Percentiles rank a stretch among this genome's conserved stretches.
phyloP scores from a whole-genome alignment of 2,113 vertebrate species.

The Menidia beryllina region DNA sequence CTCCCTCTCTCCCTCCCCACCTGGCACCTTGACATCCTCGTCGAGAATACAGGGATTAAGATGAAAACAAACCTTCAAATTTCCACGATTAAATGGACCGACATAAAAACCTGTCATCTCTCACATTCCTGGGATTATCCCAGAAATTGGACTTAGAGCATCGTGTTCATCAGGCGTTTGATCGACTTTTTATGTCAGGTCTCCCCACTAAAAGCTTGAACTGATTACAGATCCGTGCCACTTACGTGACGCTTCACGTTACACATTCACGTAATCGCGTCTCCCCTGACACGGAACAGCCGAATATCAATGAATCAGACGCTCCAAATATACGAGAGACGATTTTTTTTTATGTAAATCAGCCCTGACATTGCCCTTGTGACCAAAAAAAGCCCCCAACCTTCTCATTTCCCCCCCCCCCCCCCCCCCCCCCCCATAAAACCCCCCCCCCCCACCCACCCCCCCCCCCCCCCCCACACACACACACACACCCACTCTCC shows the following conservation, averaged over 20 bases:
- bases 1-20: no score
- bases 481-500: not conserved
- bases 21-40: slow-evolving; percentile 11
- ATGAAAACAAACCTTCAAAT: not conserved
- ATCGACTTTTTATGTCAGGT: slow-evolving; percentile 2
- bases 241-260: slow-evolving; percentile 24
- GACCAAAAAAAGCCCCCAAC: slow-evolving; percentile 62
- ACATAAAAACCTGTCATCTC: not conserved
- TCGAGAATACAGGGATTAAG: slow-evolving; percentile 9
- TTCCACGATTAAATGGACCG: not conserved
- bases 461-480: no score
- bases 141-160: not conserved
- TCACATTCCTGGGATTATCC: not conserved
- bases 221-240: slow-evolving; percentile 29
- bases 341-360: slow-evolving; percentile 76
- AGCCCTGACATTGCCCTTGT: slow-evolving; percentile 81
- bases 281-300: slow-evolving; percentile 12
- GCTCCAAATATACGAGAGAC: slow-evolving; percentile 42
- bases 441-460: no score
- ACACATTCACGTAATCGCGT: slow-evolving; percentile 6
- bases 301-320: slow-evolving; percentile 49
- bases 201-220: slow-evolving; percentile 3
- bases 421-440: no score
- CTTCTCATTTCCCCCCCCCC: slow-evolving; percentile 16
- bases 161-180: slow-evolving; percentile 14